Base-by-base conservation (phyloP, 1,140 invertebrate genomes). In the Eupeodes corollae region DNA sequence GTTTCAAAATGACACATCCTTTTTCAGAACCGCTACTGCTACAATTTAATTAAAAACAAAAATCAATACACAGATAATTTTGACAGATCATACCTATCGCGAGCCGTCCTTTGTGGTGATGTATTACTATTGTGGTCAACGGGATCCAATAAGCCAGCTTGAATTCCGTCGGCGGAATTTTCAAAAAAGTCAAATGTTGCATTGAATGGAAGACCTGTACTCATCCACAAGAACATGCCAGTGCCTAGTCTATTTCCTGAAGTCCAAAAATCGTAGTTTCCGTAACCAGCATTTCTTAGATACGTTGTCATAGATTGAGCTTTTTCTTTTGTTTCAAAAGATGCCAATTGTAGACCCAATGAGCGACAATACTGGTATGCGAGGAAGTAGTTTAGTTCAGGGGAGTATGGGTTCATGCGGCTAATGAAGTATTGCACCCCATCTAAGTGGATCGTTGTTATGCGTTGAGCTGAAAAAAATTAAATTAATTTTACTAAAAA, bases 141-240 rank as follows among this genome's bases (percentile, higher is more conserved):
- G 65, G 71, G 58, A 75, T 76, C 45, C 70, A 68, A 16, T 60
- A 75, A 62, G 70, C 75, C 60, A 70, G 75, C 63, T 67, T 76
- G 60, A 66, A 74, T 51, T 69, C 72, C 58, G 52, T 74, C 69
- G 50, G 73, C 59, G 44, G 61, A 59, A 15, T 80, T 76, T 54
- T 77, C 71, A 77, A 87, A 85, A 62, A 84, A 85, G 68, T 86
- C 83, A 69, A 90, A 90, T 10, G 86, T 88, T 6, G 82, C 79
- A 68, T 91, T 91, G 71, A 90, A 87, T 32, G 86, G 86, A 42
- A 88, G 67, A 9, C 87, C 88, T 31, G 85, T 86, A 60, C 85
- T 88, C 86, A 90, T 88, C 86, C 87, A 91, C 33, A 90, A 70
- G 69, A 86, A 85, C 83, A 87, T 88, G 58, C 86, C 81, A 8